Evolutionary conservation across 2,888 invertebrate genomes (phyloP).

Genomic region (Limnephilus lunatus): DNA sequence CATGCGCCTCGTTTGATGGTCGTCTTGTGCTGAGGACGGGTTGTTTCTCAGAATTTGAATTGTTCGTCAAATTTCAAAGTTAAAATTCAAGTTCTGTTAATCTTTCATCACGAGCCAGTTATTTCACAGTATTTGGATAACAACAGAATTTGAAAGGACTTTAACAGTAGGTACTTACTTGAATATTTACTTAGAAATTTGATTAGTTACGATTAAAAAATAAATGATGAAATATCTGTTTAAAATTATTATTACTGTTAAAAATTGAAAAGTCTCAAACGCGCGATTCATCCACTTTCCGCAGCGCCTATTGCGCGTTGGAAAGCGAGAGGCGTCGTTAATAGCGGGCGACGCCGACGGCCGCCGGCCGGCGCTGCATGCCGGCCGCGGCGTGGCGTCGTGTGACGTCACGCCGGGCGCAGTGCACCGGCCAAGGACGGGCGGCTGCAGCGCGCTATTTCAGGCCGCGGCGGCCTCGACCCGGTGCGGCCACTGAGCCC

Average conservation of each 20-base stretch:
- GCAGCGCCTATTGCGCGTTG: conserved; percentile 13
- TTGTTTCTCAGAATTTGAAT: too few relatives aligned
- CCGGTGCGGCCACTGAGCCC: conserved; percentile 43
- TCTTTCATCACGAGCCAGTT: too few relatives aligned
- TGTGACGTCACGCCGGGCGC: conserved; percentile 48
- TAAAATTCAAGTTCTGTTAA: too few relatives aligned
- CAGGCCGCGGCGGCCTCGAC: conserved; percentile 40
- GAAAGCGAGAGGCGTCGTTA: conserved; percentile 25
- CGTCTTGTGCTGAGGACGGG: too few relatives aligned
- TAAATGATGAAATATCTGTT: neutral
- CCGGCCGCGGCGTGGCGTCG: conserved; percentile 11
- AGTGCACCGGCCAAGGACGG: conserved; percentile 51
- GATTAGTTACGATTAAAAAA: too few relatives aligned
- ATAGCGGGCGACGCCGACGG: neutral
- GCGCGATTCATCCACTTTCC: neutral
- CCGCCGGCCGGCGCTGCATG: neutral
- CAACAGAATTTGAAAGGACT: too few relatives aligned
- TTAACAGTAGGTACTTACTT: too few relatives aligned
- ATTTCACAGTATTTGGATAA: too few relatives aligned
- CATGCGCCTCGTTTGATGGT: too few relatives aligned
- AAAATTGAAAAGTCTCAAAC: neutral
- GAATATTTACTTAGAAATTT: too few relatives aligned
- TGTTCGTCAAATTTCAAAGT: too few relatives aligned
- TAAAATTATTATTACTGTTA: neutral
- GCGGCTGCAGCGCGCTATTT: conserved; percentile 49